Base-by-base conservation (phyloP, 2,113 vertebrate species). In the Gulo gulo region DNA sequence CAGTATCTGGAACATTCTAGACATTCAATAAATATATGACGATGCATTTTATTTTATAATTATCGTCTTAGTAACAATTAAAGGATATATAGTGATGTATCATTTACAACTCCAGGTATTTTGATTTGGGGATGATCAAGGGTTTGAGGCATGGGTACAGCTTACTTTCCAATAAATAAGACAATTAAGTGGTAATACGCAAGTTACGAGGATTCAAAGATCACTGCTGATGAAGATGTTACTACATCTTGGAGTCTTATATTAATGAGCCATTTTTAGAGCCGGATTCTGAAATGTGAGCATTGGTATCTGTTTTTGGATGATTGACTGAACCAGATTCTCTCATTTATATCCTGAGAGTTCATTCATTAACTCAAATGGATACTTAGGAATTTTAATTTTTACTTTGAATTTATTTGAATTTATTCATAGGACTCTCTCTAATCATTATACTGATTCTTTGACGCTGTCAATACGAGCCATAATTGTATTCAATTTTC, bases 371-470 rank as follows among this genome's bases (percentile, higher is more conserved):
- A 65, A 55, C 39, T 95, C 26, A 45, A 63, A 3, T 71, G 4
- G 16, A 93, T 88, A 16, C 45, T 59, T 23, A 71, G 16, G 29
- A 12, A 39, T 85, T 86, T 92, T 76, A 73, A 39, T n/a, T 36
- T 95, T 91, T 89, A 81, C 36, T 97, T 97, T 73, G 42, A 76
- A 80, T 92, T 31, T 31, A 87, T 42, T 82, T 84, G 42, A 89
- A 71, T 82, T 39, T 24, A 73, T 63, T 83, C 39, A 24, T n/a
- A 39, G 50, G 10, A 59, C 26, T 57, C 34, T 71, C 69, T 93
- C 59, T 2, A 3, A 42, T 84, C 34, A 78, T 88, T 31, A 45
- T 39, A 78, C 6, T 29, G 18, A 82, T 80, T 18, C 63, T 96
- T 61, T 82, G 42, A 82, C 42, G 16, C 83, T 88, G 36, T 36